phyloP scores from a whole-genome alignment of 2,797 vertebrate genomes.

The Hoplostethus mediterraneus region DNA sequence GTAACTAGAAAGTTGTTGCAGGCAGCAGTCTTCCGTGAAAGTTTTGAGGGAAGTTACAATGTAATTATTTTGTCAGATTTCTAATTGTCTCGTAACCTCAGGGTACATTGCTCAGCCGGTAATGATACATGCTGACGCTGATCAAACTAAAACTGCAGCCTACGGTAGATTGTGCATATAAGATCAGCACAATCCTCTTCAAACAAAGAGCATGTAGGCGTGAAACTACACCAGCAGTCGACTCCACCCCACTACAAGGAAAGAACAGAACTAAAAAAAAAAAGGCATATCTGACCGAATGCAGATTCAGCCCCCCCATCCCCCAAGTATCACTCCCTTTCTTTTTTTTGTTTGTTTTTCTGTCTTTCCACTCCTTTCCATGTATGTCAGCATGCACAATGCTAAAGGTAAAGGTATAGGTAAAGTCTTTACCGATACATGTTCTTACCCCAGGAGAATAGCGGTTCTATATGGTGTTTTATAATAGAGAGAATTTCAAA shows the following conservation, averaged over 20 bases:
- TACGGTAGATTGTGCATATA: slow-evolving; percentile 65
- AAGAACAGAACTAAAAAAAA: not conserved
- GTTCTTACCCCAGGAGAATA: slow-evolving; percentile 34
- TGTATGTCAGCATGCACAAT: not conserved
- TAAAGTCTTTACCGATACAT: slow-evolving; percentile 27
- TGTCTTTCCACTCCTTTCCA: slow-evolving; percentile 9
- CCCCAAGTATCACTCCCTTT: not conserved
- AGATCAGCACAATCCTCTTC: slow-evolving; percentile 69
- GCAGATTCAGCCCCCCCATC: not conserved
- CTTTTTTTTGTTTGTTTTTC: slow-evolving; percentile 4
- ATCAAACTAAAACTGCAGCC: slow-evolving; percentile 78
- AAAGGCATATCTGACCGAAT: too few species aligned
- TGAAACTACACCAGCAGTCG: slow-evolving; percentile 57
- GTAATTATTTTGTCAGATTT: slow-evolving; percentile 77
- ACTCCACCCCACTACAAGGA: slow-evolving; percentile 47
- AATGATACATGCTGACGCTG: slow-evolving; percentile 74
- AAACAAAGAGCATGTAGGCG: slow-evolving; percentile 68
- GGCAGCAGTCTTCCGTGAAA: slow-evolving; percentile 12
- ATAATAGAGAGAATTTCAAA: not conserved
- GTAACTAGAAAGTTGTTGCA: slow-evolving; percentile 21
- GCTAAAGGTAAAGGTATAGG: not conserved
- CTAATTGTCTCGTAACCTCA: slow-evolving; percentile 62
- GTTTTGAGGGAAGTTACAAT: slow-evolving; percentile 63
- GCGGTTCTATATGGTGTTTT: too few species aligned
- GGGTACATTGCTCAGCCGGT: slow-evolving; percentile 63